Base-by-base conservation (phyloP, 2,797 vertebrate species). In the Meda fulgida region DNA sequence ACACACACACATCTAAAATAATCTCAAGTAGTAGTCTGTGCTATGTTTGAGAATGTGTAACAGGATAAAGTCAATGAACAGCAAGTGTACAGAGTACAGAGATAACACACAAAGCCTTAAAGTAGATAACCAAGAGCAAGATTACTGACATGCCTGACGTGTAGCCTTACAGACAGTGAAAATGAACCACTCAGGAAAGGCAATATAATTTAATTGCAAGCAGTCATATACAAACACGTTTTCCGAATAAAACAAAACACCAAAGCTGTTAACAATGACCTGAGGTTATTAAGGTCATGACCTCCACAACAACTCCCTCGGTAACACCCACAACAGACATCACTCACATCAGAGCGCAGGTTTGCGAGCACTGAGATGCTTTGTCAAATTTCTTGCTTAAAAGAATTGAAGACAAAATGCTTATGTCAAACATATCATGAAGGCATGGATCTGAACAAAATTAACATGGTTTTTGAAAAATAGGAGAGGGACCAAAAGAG, bases 81-180 rank as follows among this genome's bases (percentile, higher is more conserved):
- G 8, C n/a, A 3, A 58, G 46, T 26, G 8, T 78, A 46, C 46
- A 48, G 46, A 48, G 81, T 58, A 16, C 14, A 48, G 77, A 70
- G 77, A 60, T 65, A 53, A 76, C 78, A 58, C 63, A 84, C 36
- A 75, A n/a, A 84, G 77, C n/a, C 58, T 87, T 67, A 84, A 84
- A 80, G 69, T 70, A 84, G 31, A 87, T 73, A 10, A 67, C 72
- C 65, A 16, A 66, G 34, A 75, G 55, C n/a, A 43, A 65, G 38
- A 80, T 65, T 23, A 55, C 77, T 19, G 55, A 31, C 26, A 55
- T 69, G 36, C 36, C 43, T 55, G 34, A 23, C 34, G 51, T 66
- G 65, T 72, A 21, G 69, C 31, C 23, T 51, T 43, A 46, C 34
- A 19, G 46, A 40, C n/a, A 29, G 63, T 43, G 7, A n/a, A 36